Conservation (phyloP, 2,113 vertebrate genomes). For the Nothobranchius furzeri region DNA sequence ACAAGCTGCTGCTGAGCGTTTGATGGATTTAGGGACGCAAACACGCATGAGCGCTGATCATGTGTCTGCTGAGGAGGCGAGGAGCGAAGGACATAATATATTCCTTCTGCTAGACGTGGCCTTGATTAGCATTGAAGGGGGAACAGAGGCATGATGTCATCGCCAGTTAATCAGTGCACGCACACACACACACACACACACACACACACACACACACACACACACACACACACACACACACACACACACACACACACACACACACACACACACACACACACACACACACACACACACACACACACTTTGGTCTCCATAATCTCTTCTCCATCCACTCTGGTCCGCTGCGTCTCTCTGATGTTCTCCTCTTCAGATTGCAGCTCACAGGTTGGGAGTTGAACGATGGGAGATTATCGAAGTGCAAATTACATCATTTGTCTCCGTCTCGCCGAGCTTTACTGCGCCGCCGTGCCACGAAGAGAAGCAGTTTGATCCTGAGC, state of each 20-base stretch:
- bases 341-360: not conserved
- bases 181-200: not conserved
- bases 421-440: slow-evolving; percentile 49
- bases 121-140: slow-evolving; percentile 52
- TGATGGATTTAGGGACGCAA: slow-evolving; percentile 49
- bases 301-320: not conserved
- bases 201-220: not conserved
- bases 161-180: slow-evolving; percentile 24
- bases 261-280: not conserved
- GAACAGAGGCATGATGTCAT: slow-evolving; percentile 21
- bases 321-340: slow-evolving; percentile 9
- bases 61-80: not conserved
- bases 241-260: not conserved
- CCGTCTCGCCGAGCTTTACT: not conserved
- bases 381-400: slow-evolving; percentile 27
- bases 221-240: not conserved
- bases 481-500: slow-evolving; percentile 9
- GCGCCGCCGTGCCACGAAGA: not conserved
- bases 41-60: slow-evolving; percentile 39
- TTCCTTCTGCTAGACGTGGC: slow-evolving; percentile 26
- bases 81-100: slow-evolving; percentile 31
- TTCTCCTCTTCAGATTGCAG: slow-evolving; percentile 11
- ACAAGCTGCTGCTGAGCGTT: slow-evolving; percentile 41
- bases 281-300: not conserved
- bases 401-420: slow-evolving; percentile 32